Percentiles rank a stretch among this genome's conserved stretches.
These are phyloP conservation scores for Sebastolobus altivelis DNA, from an alignment of 2,797 vertebrate species.

Conservation along the genomic window DNA sequence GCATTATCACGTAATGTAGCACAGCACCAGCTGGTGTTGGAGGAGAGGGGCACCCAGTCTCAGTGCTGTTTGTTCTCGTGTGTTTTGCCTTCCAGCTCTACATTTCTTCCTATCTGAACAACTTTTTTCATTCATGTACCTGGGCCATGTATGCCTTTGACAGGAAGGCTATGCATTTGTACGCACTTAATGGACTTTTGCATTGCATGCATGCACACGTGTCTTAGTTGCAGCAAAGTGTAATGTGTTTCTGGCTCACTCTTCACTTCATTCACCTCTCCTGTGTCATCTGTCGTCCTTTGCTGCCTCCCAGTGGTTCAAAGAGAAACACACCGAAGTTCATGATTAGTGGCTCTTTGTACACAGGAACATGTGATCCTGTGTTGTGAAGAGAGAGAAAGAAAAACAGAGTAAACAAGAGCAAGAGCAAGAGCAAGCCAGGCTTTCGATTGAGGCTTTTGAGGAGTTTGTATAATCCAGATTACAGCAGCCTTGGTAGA, in stretches of 20 bases:
- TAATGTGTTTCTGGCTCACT: not conserved
- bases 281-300: not conserved
- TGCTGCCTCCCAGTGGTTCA: constrained; percentile 62
- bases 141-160: no score
- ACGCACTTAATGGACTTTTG: not conserved
- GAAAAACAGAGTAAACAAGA: not conserved
- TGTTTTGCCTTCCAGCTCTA: not conserved
- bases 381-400: not conserved
- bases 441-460: constrained; percentile 2
- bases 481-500: constrained; percentile 50
- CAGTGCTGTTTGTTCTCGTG: not conserved
- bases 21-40: constrained; percentile 23
- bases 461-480: constrained; percentile 41
- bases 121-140: not conserved
- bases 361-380: constrained; percentile 3
- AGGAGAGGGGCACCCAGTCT: not conserved
- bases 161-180: not conserved
- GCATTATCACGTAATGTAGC: constrained; percentile 27
- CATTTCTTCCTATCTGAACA: not conserved
- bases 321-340: constrained; percentile 9
- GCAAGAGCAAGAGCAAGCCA: not conserved
- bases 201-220: not conserved
- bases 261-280: not conserved
- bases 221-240: not conserved
- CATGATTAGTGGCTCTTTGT: constrained; percentile 3